phyloP scores from a whole-genome alignment of 2,113 vertebrate species.

The Enhydra lutris region DNA sequence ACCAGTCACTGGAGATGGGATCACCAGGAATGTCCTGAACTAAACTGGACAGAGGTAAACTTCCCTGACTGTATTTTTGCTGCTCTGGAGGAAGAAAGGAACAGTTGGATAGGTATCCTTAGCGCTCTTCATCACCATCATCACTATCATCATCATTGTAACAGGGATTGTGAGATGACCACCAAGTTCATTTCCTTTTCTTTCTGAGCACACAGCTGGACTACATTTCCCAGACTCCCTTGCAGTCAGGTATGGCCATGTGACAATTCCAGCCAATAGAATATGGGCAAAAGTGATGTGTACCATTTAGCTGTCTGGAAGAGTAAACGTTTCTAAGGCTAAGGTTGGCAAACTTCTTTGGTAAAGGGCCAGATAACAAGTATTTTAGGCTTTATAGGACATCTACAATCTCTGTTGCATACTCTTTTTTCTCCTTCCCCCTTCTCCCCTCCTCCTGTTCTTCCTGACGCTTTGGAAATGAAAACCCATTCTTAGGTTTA shows the following conservation, averaged over 20 bases:
- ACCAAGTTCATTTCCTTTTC: not conserved
- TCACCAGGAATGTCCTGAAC: not conserved
- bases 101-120: not conserved
- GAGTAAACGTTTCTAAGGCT: not conserved
- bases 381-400: not conserved
- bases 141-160: not conserved
- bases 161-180: not conserved
- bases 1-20: not conserved
- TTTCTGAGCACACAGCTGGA: not conserved
- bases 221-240: conserved; percentile 22
- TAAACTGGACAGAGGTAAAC: not conserved
- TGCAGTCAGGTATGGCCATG: not conserved
- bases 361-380: not conserved
- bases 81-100: not conserved
- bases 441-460: not conserved
- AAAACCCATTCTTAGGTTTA: not conserved
- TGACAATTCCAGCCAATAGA: not conserved
- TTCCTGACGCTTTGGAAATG: not conserved
- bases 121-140: not conserved
- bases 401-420: not conserved
- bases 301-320: not conserved
- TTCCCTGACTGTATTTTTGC: too few species aligned
- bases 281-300: not conserved
- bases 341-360: not conserved
- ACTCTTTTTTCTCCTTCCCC: not conserved